Evolutionary conservation across 2,888 invertebrate species (phyloP), one percentile per base, ranked within the genome.

Genomic region (Pterostichus niger): DNA sequence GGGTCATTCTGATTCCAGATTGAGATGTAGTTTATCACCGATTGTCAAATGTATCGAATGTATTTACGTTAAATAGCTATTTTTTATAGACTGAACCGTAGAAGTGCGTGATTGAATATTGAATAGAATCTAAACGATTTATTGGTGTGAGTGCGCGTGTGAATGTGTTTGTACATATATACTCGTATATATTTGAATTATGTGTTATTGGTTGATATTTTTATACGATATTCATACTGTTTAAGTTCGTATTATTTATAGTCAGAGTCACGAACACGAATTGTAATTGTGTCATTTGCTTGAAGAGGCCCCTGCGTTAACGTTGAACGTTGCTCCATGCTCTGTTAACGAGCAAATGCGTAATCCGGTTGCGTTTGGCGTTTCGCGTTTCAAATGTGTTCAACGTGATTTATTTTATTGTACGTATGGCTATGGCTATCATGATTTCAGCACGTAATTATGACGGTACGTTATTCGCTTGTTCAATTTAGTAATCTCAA

Each of bases 11-110:
- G 68, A 17, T 46, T 44, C 44, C 44, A 9, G 68, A 71, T 64
- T 71, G 68, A 56, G 56, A 56, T 56, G 17, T 56, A 56, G 1
- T 71, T 46, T 40, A 13, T 44, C 15, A 11, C 44, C 68, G 52
- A 54, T 46, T 68, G 54, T 80, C 79, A 79, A 79, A 64, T 59
- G 49, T 80, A 54, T 80, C 80, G 71, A 71, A 71, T 52, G 49
- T 61, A 54, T 80, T 80, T 80, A 64, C 68, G 80, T 80, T 80
- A 71, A 68, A 80, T 80, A 80, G 80, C 52, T 80, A 80, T 80
- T 80, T 75, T 80, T 80, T 80, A 80, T 80, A 80, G 80, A 80
- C 52, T 80, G 77, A 77, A 44, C 15, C 56, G 59, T 77, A 77
- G 54, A 77, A 2, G 56, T 56, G 77, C 77, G 77, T 56, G 40